phyloP scores from a whole-genome alignment of 2,797 vertebrate genomes.

The Enteromius trimaculatus region DNA sequence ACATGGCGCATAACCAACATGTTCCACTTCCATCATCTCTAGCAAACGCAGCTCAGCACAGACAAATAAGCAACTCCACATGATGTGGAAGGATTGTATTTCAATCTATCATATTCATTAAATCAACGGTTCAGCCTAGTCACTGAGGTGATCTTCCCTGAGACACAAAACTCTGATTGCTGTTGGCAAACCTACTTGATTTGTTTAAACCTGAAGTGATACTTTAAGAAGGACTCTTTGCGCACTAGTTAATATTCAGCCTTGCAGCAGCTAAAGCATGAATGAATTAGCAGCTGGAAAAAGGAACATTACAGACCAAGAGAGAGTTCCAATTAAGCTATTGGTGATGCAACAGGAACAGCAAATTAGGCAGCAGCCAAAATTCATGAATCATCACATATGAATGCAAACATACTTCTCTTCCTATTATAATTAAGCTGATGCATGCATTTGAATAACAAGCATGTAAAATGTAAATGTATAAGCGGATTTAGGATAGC shows the following conservation, averaged over 20 bases:
- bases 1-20: neutral
- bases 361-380: constrained; percentile 9
- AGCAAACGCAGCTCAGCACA: neutral
- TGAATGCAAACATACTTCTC: neutral
- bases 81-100: neutral
- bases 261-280: neutral
- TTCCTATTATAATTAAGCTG: neutral
- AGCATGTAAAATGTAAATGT: neutral
- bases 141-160: constrained; percentile 16
- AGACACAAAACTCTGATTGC: neutral
- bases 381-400: constrained; percentile 33
- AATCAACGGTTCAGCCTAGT: constrained; percentile 16
- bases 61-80: constrained; percentile 16
- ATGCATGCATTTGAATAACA: neutral
- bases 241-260: constrained; percentile 34
- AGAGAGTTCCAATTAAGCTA: constrained; percentile 35
- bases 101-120: neutral
- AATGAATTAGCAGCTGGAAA: constrained; percentile 29
- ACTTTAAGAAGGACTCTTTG: neutral
- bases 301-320: constrained; percentile 33
- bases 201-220: constrained; percentile 28
- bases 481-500: neutral
- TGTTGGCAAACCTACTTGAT: constrained; percentile 29
- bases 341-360: constrained; percentile 15
- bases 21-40: constrained; percentile 1